Percentiles rank a stretch among this genome's conserved stretches.
These are phyloP conservation scores for Oligia fasciuncula DNA, from an alignment of 2,888 invertebrate genomes.

Conservation along the genomic window DNA sequence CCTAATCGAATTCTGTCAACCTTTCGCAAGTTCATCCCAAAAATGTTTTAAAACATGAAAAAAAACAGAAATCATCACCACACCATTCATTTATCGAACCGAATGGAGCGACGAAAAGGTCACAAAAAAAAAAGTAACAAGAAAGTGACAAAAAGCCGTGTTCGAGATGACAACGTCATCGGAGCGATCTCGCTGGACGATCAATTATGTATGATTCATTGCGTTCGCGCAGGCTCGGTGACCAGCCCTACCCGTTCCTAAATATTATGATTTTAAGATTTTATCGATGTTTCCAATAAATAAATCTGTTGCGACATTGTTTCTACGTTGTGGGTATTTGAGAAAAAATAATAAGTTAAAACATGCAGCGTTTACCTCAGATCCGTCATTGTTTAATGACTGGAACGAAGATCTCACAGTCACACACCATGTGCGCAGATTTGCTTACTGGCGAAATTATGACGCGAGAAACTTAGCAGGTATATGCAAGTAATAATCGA, in stretches of 20 bases:
- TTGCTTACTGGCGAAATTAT: slow-evolving; percentile 1
- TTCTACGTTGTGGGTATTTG: slow-evolving; percentile 60
- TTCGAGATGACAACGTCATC: slow-evolving; percentile 78
- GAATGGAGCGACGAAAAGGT: slow-evolving; percentile 64
- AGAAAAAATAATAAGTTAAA: slow-evolving; percentile 39
- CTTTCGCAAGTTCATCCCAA: slow-evolving; percentile 8
- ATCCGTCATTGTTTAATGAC: slow-evolving; percentile 53
- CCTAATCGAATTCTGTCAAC: neutral
- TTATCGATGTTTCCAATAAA: slow-evolving; percentile 76
- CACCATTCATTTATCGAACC: slow-evolving; percentile 67
- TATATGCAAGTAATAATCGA: neutral
- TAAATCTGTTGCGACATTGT: slow-evolving; percentile 64
- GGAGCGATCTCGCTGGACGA: slow-evolving; percentile 73
- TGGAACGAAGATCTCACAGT: slow-evolving; percentile 8
- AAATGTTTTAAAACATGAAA: slow-evolving; percentile 6
- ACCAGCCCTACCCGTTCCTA: slow-evolving; percentile 72
- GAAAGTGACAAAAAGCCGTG: slow-evolving; percentile 83
- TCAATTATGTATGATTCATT: slow-evolving; percentile 89
- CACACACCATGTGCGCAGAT: neutral
- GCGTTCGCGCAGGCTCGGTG: slow-evolving; percentile 77
- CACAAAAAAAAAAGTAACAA: slow-evolving; percentile 51
- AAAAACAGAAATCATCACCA: slow-evolving; percentile 55
- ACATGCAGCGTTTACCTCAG: slow-evolving; percentile 43
- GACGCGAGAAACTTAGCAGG: neutral
- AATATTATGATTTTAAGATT: slow-evolving; percentile 87